Evolutionary conservation across 2,113 vertebrate species (phyloP), one percentile per base, ranked within the genome.

Genomic region (Dissostichus mawsoni): DNA sequence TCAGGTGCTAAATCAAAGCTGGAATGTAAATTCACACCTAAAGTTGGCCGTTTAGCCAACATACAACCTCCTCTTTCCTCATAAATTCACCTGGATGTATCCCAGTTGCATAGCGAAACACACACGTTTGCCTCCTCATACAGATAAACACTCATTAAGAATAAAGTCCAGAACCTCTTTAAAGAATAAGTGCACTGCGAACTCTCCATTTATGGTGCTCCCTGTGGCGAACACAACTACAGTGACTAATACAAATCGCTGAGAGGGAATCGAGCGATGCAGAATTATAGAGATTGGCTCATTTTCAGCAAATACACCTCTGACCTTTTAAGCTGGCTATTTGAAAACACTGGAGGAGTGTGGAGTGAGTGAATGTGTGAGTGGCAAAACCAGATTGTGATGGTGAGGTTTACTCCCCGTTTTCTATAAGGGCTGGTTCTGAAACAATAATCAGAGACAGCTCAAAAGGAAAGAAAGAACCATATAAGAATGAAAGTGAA

Each of bases 191-290:
- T 68, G 55, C n/a, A 3, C 45, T 52, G 55, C 20, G 57, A 69
- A 67, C 45, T 68, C 51, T 78, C 71, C 80, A 69, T 83, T 80
- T 86, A 75, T 61, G 80, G 66, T 76, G 44, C 23, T 75, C 63
- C 17, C n/a, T 36, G 65, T 33, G 50, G 74, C 12, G 62, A 64
- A 50, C 52, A 20, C 10, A 25, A 58, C 45, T 63, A 57, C 68
- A 57, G 25, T 8, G 41, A 50, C 58, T 8, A 61, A 68, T 25
- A 84, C 59, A 78, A 53, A 66, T 74, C 68, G 62, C 79, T 41
- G 74, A 76, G 36, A 64, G 56, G 20, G 47, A 79, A 45, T 51
- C 11, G 25, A 59, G 74, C 8, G n/a, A 47, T 75, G 20, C 48
- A 51, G 62, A 69, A 84, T 61, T 59, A 62, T 3, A 50, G 62